phyloP scores from a whole-genome alignment of 1,140 invertebrate genomes.

The Cotesia glomerata region DNA sequence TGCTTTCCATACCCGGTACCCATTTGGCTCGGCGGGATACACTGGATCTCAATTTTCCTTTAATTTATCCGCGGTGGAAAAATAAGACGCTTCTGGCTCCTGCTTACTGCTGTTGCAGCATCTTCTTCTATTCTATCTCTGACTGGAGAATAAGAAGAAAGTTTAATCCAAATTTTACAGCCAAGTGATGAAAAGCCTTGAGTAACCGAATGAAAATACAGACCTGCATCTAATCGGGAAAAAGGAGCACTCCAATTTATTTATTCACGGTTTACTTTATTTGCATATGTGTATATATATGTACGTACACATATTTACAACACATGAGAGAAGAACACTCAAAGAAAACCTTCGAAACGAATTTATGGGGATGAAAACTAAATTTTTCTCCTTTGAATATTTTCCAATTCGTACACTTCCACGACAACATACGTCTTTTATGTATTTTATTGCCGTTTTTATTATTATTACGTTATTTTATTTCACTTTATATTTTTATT shows the following conservation, averaged over 20 bases:
- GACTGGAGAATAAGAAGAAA: too few species aligned
- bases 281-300: too few species aligned
- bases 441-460: too few species aligned
- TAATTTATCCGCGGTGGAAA: conserved; percentile 33
- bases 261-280: too few species aligned
- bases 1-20: conserved; percentile 7
- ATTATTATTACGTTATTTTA: too few species aligned
- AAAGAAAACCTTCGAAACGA: conserved; percentile 29
- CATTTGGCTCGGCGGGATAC: background rate
- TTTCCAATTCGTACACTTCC: conserved; percentile 25
- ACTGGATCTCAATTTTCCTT: conserved; percentile 41
- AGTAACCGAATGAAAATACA: background rate
- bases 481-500: too few species aligned
- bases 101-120: background rate
- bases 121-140: background rate
- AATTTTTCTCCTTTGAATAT: conserved; percentile 22
- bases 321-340: conserved; percentile 7
- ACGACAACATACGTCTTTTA: background rate
- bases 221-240: conserved; percentile 21
- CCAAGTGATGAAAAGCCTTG: background rate
- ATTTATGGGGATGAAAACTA: conserved; percentile 28
- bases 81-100: background rate
- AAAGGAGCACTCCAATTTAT: conserved; percentile 39
- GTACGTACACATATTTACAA: background rate
- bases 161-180: too few species aligned